Evolutionary conservation across 2,888 invertebrate species (phyloP).

Genomic region (Amiota communis): DNA sequence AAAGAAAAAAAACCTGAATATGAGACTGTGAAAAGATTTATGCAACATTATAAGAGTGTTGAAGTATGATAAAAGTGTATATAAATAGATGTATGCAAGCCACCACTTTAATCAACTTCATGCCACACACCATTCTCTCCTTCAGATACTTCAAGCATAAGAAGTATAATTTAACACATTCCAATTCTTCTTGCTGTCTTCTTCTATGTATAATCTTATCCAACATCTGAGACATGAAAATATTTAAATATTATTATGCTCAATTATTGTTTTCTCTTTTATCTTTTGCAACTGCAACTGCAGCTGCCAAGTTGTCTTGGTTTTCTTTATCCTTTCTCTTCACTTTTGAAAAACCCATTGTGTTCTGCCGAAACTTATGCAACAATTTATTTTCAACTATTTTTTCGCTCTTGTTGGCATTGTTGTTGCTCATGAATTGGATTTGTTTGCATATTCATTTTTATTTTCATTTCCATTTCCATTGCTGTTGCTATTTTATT

Average conservation of each 20-base stretch:
- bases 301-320: background rate
- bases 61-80: background rate
- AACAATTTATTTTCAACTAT: slow-evolving; percentile 26
- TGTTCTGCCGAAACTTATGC: slow-evolving; percentile 12
- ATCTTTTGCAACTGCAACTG: background rate
- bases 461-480: background rate
- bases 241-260: no score
- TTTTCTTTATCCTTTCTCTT: background rate
- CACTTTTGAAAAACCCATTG: background rate
- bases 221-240: no score
- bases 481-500: no score
- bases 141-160: background rate
- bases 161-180: background rate
- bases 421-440: no score
- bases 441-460: background rate
- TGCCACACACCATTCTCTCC: no score
- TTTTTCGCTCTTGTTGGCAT: slow-evolving; percentile 4
- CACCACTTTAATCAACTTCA: no score
- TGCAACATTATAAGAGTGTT: slow-evolving; percentile 25
- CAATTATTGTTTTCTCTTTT: no score
- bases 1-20: no score
- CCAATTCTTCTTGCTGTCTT: background rate
- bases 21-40: no score
- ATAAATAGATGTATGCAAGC: no score
- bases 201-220: background rate